Evolutionary conservation across 1,140 invertebrate genomes (phyloP).

Genomic region (Wiebesia pumilae): DNA sequence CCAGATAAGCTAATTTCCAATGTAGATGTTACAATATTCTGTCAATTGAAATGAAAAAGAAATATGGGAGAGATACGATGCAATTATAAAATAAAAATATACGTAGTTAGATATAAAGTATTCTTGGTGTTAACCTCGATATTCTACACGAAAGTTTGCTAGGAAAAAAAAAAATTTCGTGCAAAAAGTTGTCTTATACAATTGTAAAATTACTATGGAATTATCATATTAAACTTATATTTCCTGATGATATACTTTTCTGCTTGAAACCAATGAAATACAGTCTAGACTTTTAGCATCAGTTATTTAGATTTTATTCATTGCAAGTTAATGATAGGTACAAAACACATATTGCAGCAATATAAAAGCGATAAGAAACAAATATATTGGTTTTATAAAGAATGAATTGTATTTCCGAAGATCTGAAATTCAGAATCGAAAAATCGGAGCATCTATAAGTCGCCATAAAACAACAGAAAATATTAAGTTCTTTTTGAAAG

Average conservation of each 20-base stretch:
- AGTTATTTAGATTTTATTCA: background rate
- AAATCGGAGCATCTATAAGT: background rate
- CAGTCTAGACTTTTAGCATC: slow-evolving; percentile 19
- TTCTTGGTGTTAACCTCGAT: slow-evolving; percentile 24
- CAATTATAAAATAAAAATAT: slow-evolving; percentile 27
- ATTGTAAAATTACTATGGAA: slow-evolving; percentile 1
- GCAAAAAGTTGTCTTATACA: background rate
- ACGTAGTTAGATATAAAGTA: slow-evolving; percentile 20
- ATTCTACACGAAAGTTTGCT: background rate
- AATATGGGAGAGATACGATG: background rate
- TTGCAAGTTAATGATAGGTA: slow-evolving; percentile 18
- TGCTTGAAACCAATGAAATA: slow-evolving; percentile 32
- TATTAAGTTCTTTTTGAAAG: background rate
- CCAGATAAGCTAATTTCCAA: background rate
- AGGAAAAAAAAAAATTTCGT: background rate
- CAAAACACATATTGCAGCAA: slow-evolving; percentile 31
- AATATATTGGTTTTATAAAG: slow-evolving; percentile 4
- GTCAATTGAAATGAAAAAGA: slow-evolving; percentile 31
- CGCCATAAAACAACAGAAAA: background rate
- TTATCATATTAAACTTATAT: slow-evolving; percentile 25
- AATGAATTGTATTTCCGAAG: background rate
- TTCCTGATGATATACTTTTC: slow-evolving; percentile 18
- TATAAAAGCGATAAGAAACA: background rate
- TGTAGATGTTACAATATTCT: slow-evolving; percentile 28
- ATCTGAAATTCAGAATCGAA: background rate